Percentiles rank a stretch among this genome's conserved stretches.
phyloP scores from a whole-genome alignment of 2,113 vertebrate species.

The Perca fluviatilis region DNA sequence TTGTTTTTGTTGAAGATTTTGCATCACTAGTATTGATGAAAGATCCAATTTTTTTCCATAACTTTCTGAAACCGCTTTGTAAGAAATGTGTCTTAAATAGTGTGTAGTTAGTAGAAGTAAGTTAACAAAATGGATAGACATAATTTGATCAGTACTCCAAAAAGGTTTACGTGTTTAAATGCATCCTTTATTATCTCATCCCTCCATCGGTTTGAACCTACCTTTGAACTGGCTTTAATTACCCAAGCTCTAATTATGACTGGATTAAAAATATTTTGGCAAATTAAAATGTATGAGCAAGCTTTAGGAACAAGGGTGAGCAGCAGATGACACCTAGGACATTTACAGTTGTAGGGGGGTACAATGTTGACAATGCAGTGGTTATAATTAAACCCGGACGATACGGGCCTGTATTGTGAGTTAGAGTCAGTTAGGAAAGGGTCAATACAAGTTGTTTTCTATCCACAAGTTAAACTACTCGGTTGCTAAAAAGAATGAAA shows the following conservation, averaged over 20 bases:
- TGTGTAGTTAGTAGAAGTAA: too few species aligned
- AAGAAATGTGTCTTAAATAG: neutral
- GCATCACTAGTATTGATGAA: neutral
- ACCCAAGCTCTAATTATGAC: neutral
- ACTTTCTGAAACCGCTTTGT: neutral
- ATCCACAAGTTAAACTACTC: neutral
- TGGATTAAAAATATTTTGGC: neutral
- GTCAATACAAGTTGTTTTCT: slow-evolving; percentile 27
- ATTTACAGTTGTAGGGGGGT: neutral
- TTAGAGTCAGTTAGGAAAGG: slow-evolving; percentile 5
- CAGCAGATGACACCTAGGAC: slow-evolving; percentile 3
- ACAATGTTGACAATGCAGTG: slow-evolving; percentile 32
- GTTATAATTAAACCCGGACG: slow-evolving; percentile 29
- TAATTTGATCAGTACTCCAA: neutral
- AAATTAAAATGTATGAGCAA: neutral
- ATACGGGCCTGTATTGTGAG: slow-evolving; percentile 50
- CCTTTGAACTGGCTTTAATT: neutral
- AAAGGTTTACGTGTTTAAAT: neutral
- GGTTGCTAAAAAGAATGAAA: neutral
- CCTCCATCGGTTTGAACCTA: neutral
- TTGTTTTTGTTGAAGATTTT: neutral
- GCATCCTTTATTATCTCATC: neutral
- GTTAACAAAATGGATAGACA: neutral
- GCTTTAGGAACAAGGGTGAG: neutral
- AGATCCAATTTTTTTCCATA: neutral